Evolutionary conservation across 2,113 vertebrate genomes (phyloP).

Genomic region (Solea solea): DNA sequence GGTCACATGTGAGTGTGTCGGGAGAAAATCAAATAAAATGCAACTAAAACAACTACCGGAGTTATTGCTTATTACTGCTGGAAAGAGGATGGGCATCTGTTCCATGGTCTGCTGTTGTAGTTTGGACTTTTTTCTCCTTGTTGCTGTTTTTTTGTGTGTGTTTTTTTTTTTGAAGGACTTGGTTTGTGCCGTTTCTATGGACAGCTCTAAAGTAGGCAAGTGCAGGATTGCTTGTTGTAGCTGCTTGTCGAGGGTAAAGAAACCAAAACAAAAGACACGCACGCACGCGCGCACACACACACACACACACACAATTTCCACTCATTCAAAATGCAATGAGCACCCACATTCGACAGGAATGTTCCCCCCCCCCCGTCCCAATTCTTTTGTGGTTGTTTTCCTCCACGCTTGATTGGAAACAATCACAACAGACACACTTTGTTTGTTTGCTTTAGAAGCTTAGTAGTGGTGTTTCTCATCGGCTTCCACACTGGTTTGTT

Average conservation of each 20-base stretch:
- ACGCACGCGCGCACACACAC: constrained; percentile 22
- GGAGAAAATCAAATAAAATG: constrained; percentile 32
- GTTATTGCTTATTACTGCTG: constrained; percentile 86
- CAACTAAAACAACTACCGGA: constrained; percentile 50
- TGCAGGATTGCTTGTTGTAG: constrained; percentile 77
- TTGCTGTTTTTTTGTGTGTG: constrained; percentile 32
- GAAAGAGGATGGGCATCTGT: constrained; percentile 66
- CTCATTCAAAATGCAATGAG: constrained; percentile 61
- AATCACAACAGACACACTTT: constrained; percentile 40
- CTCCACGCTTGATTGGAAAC: constrained; percentile 41
- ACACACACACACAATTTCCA: constrained; percentile 45
- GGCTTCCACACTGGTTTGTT: constrained; percentile 49
- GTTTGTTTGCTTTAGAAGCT: constrained; percentile 53
- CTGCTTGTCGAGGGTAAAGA: constrained; percentile 65
- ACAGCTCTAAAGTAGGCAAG: constrained; percentile 74
- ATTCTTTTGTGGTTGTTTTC: constrained; percentile 31
- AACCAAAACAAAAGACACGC: constrained; percentile 35
- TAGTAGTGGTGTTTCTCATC: constrained; percentile 49
- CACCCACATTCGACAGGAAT: constrained; percentile 69
- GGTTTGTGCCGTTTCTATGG: constrained; percentile 69
- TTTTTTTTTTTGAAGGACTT: constrained; percentile 33
- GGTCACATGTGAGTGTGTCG: constrained; percentile 58
- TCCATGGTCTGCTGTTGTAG: constrained; percentile 50
- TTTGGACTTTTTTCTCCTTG: constrained; percentile 40
- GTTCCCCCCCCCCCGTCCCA: constrained; percentile 27